phyloP scores from a whole-genome alignment of 2,797 vertebrate genomes.

The Rhinella marina region DNA sequence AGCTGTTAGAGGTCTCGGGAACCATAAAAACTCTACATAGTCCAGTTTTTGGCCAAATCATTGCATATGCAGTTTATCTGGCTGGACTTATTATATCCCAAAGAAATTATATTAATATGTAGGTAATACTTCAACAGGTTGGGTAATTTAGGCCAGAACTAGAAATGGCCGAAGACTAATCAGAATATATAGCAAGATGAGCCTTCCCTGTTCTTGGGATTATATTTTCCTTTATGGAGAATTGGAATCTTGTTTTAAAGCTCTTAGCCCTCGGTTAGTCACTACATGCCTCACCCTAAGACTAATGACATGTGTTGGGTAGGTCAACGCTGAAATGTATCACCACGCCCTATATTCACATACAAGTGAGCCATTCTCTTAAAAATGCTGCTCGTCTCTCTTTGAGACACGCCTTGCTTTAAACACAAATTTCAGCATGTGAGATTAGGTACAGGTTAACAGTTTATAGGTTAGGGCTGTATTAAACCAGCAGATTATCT shows the following conservation, averaged over 20 bases:
- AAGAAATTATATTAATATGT: neutral
- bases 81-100: neutral
- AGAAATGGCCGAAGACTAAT: neutral
- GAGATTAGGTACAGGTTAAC: neutral
- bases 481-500: no score
- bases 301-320: slow-evolving; percentile 29
- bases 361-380: slow-evolving; percentile 16
- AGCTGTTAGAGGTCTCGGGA: no score
- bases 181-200: neutral
- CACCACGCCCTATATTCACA: slow-evolving; percentile 41
- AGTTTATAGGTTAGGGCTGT: neutral
- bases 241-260: neutral
- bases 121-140: neutral
- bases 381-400: neutral
- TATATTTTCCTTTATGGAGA: neutral
- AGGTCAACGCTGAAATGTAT: slow-evolving; percentile 24
- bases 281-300: slow-evolving; percentile 10
- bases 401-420: slow-evolving; percentile 25
- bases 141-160: neutral
- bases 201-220: neutral
- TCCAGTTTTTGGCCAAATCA: neutral
- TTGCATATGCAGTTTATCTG: neutral
- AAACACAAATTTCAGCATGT: neutral
- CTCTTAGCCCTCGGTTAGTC: slow-evolving; percentile 19
- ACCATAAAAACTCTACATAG: no score